phyloP scores from a whole-genome alignment of 1,140 invertebrate species.

The Microplitis demolitor region DNA sequence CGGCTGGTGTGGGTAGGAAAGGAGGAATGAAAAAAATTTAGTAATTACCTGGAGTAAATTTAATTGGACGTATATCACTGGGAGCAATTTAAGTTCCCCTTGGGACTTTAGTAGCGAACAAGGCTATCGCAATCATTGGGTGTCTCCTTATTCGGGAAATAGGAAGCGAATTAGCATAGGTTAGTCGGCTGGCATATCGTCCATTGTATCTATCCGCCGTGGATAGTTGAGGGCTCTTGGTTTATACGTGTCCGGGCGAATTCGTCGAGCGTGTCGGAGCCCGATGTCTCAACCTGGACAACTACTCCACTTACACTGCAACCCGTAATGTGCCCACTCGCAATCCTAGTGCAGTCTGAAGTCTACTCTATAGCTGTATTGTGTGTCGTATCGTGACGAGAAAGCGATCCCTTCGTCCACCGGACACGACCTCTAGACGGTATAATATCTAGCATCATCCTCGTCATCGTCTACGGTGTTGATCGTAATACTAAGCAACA shows the following conservation, averaged over 20 bases:
- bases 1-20: neutral
- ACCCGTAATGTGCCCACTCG: neutral
- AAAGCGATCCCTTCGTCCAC: constrained; percentile 32
- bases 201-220: constrained; percentile 13
- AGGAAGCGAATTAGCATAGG: constrained; percentile 49
- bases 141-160: constrained; percentile 32
- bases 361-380: too few species aligned
- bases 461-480: constrained; percentile 34
- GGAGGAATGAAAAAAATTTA: neutral
- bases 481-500: too few species aligned
- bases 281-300: constrained; percentile 46
- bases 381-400: constrained; percentile 27
- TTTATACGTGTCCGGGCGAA: constrained; percentile 36
- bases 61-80: constrained; percentile 12
- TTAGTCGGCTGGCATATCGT: constrained; percentile 20
- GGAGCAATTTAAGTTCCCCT: neutral
- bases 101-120: neutral
- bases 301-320: constrained; percentile 2
- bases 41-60: neutral
- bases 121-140: neutral
- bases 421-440: neutral
- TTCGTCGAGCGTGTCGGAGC: constrained; percentile 43
- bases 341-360: too few species aligned
- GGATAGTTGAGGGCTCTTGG: constrained; percentile 35
- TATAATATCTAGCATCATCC: constrained; percentile 5